These are phyloP conservation scores for Phymastichus coffea DNA, from an alignment of 1,140 invertebrate genomes.

Conservation along the genomic window DNA sequence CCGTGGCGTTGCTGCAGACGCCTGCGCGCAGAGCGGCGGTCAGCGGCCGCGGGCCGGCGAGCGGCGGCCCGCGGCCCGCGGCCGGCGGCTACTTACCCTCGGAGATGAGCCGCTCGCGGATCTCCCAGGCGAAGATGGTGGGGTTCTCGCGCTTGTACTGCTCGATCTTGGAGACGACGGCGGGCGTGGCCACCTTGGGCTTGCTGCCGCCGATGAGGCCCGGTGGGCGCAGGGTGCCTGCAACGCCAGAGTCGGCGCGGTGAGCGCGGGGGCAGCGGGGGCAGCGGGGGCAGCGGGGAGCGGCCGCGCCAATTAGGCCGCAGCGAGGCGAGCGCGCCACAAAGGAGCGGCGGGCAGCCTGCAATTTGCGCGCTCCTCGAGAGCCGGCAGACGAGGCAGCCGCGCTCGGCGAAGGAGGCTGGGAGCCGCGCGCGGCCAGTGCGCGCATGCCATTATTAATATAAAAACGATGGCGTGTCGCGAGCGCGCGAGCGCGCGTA, in stretches of 20 bases:
- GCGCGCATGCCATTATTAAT: constrained; percentile 20
- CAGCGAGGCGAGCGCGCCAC: too few species aligned
- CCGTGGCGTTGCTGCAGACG: constrained; percentile 89
- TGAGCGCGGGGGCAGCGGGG: too few species aligned
- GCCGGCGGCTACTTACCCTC: constrained; percentile 85
- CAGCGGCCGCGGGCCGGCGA: too few species aligned
- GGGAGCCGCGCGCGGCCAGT: not conserved
- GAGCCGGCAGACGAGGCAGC: too few species aligned
- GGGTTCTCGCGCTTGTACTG: constrained; percentile 95
- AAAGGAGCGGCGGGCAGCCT: too few species aligned
- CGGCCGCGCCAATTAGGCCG: too few species aligned
- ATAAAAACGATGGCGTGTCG: constrained; percentile 24
- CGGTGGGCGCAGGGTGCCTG: constrained; percentile 89
- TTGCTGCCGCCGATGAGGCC: constrained; percentile 98
- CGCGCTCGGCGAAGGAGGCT: too few species aligned
- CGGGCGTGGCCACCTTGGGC: constrained; percentile 96
- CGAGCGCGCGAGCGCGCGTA: not conserved
- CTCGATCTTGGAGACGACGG: constrained; percentile 93
- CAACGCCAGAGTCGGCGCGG: too few species aligned
- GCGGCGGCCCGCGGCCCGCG: too few species aligned
- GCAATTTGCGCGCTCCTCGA: too few species aligned
- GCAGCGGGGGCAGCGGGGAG: too few species aligned
- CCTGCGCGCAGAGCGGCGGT: constrained; percentile 60
- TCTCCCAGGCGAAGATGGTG: constrained; percentile 98
- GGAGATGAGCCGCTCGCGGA: constrained; percentile 88